These are phyloP conservation scores for Brachionus calyciflorus DNA, from an alignment of 1,140 invertebrate species.

Conservation along the genomic window DNA sequence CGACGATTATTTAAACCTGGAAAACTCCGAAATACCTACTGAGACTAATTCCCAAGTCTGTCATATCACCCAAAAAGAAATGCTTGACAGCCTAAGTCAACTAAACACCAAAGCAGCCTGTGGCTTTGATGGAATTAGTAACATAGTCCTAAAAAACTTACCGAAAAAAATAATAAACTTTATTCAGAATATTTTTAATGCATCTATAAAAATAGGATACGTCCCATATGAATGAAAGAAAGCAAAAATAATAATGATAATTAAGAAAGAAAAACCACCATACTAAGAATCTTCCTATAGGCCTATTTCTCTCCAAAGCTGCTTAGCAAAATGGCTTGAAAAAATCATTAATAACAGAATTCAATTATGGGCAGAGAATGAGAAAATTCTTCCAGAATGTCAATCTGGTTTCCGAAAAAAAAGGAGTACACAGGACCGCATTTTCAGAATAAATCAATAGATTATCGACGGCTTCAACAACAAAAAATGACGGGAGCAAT, in stretches of 20 bases:
- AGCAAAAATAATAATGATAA: constrained; percentile 43
- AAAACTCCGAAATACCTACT: background rate
- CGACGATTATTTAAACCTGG: background rate
- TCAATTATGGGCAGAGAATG: constrained; percentile 1
- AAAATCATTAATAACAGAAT: constrained; percentile 38
- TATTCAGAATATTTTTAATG: background rate
- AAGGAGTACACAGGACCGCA: constrained; percentile 55
- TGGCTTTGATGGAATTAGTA: constrained; percentile 8
- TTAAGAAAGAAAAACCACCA: constrained; percentile 47
- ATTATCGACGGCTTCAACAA: no score
- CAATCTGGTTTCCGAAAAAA: constrained; percentile 52
- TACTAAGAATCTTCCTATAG: background rate
- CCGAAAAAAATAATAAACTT: background rate
- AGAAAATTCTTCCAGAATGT: background rate
- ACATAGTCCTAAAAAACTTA: constrained; percentile 13
- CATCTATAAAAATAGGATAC: background rate
- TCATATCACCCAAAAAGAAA: constrained; percentile 28
- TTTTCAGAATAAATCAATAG: constrained; percentile 53
- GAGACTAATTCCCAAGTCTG: background rate
- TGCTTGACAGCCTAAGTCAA: background rate
- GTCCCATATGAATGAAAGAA: no score
- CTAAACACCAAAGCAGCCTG: background rate
- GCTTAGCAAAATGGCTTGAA: constrained; percentile 47
- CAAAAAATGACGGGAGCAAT: constrained; percentile 50
- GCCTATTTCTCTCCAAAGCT: no score